A percentile compares a stretch with the other conserved stretches of the same genome.
Evolutionary conservation across 2,113 vertebrate species (phyloP).

Genomic region (Osmerus mordax): DNA sequence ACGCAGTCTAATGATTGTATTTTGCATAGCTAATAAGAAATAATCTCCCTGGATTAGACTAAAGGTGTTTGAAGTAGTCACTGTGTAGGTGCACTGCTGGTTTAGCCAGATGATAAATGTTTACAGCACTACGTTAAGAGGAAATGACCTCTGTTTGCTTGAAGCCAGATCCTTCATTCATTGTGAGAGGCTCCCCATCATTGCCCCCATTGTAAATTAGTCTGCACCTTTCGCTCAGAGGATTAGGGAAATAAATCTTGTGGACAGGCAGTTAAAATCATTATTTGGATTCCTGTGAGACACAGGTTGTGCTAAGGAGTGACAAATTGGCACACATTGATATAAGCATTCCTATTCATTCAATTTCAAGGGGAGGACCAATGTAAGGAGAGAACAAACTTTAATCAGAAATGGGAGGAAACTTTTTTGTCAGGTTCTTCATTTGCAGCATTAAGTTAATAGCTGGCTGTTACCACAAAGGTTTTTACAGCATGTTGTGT

Average conservation of each 20-base stretch:
- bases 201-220: constrained; percentile 60
- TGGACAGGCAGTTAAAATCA: constrained; percentile 65
- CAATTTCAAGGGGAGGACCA: constrained; percentile 29
- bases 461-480: no score
- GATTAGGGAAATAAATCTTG: constrained; percentile 65
- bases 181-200: constrained; percentile 39
- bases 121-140: constrained; percentile 65
- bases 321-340: constrained; percentile 54
- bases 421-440: background rate
- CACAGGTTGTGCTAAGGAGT: constrained; percentile 52
- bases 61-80: constrained; percentile 22
- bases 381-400: constrained; percentile 33
- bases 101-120: constrained; percentile 60
- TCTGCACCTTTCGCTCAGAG: constrained; percentile 50
- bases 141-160: constrained; percentile 61
- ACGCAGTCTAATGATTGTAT: constrained; percentile 1
- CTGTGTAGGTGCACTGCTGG: constrained; percentile 35
- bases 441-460: no score
- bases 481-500: no score
- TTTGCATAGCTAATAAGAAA: constrained; percentile 38
- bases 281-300: constrained; percentile 68
- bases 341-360: constrained; percentile 50
- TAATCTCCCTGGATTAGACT: constrained; percentile 42
- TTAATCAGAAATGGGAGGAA: constrained; percentile 25
- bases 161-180: constrained; percentile 61